Conservation (phyloP, 2,888 invertebrate species). For the Zygogramma bicolorata region DNA sequence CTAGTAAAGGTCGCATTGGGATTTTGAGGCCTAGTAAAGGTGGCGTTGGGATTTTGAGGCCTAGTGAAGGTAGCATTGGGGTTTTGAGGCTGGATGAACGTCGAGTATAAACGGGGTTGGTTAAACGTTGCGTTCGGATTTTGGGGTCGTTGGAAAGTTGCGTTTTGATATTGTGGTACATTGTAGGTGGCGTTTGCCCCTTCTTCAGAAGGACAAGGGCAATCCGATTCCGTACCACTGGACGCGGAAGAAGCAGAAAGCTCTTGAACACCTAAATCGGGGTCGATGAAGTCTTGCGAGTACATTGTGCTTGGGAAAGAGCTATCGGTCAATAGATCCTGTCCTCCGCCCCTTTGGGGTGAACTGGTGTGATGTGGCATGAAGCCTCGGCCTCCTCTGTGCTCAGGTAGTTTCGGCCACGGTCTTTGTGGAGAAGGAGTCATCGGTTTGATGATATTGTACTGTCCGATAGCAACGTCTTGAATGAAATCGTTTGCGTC, state of each 20-base stretch:
- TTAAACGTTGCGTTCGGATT: background rate
- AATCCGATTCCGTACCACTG: background rate
- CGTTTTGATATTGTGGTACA: background rate
- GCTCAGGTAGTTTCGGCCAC: slow-evolving; percentile 1
- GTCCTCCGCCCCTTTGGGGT: background rate
- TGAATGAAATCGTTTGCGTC: background rate
- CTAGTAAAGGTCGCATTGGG: background rate
- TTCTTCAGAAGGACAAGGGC: background rate
- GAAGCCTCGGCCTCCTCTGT: background rate
- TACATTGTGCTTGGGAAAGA: slow-evolving; percentile 10
- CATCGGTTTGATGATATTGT: slow-evolving; percentile 3
- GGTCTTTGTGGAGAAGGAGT: background rate
- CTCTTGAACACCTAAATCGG: background rate
- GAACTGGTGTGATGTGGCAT: background rate
- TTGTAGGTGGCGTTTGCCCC: background rate
- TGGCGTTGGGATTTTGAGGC: background rate
- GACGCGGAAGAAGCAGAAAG: background rate
- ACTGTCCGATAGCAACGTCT: background rate
- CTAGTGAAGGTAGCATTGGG: background rate
- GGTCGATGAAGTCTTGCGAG: background rate
- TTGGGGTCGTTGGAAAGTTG: background rate
- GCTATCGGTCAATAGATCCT: background rate
- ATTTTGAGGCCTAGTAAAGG: no score
- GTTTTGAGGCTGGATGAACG: background rate
- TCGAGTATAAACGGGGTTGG: background rate